Evolutionary conservation across 2,888 invertebrate genomes (phyloP).

Genomic region (Parascotia fuliginaria): DNA sequence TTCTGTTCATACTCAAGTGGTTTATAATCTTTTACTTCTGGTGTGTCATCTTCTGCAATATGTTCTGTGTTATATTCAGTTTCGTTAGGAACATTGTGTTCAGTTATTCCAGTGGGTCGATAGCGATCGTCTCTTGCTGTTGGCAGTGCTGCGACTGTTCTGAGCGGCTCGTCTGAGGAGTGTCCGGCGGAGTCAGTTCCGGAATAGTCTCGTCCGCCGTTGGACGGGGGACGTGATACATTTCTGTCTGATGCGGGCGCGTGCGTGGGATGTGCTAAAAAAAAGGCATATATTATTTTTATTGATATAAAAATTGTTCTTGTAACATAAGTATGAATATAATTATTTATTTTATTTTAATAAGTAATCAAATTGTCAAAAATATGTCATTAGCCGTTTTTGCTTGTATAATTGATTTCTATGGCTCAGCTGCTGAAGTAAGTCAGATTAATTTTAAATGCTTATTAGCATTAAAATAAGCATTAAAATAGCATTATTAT

Average conservation of each 20-base stretch:
- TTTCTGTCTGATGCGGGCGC: conserved; percentile 66
- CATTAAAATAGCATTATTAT: too few species aligned
- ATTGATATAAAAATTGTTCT: too few species aligned
- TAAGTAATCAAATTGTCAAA: too few species aligned
- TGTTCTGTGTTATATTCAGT: conserved; percentile 21
- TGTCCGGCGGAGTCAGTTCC: conserved; percentile 75
- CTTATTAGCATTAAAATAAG: too few species aligned
- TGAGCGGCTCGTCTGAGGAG: conserved; percentile 60
- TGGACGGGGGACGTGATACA: conserved; percentile 65
- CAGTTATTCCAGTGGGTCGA: conserved; percentile 56
- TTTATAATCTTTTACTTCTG: conserved; percentile 27
- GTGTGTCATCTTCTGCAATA: conserved; percentile 19
- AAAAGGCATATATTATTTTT: background rate
- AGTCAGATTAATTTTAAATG: too few species aligned
- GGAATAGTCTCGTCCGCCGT: conserved; percentile 73
- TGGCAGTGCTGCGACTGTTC: conserved; percentile 43
- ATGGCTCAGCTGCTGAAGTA: too few species aligned
- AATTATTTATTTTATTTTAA: too few species aligned
- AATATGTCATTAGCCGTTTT: too few species aligned
- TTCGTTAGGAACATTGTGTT: conserved; percentile 42
- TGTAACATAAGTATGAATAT: too few species aligned
- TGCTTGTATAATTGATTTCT: too few species aligned
- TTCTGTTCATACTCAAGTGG: conserved; percentile 26
- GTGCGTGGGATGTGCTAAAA: conserved; percentile 80
- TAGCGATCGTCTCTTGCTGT: conserved; percentile 50